Evolutionary conservation across 2,888 invertebrate species (phyloP).

Genomic region (Quadriops clusia): DNA sequence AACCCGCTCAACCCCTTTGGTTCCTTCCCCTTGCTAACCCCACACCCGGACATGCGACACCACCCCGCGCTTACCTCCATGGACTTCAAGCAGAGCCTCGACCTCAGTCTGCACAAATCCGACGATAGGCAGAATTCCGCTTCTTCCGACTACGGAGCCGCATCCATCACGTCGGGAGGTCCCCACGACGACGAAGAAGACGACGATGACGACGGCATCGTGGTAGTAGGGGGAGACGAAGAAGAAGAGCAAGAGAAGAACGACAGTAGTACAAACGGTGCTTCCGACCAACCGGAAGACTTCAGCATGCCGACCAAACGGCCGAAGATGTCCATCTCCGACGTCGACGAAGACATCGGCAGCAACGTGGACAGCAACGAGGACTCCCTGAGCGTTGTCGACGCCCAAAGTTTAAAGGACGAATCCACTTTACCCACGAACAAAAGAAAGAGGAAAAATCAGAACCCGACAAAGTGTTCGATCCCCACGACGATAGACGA

Average conservation of each 20-base stretch:
- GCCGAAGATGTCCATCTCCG: slow-evolving; percentile 43
- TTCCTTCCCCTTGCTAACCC: slow-evolving; percentile 65
- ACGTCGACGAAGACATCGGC: slow-evolving; percentile 42
- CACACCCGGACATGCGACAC: slow-evolving; percentile 53
- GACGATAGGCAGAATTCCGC: slow-evolving; percentile 33
- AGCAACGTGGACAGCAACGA: slow-evolving; percentile 56
- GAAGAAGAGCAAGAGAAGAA: slow-evolving; percentile 35
- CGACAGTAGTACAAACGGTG: slow-evolving; percentile 33
- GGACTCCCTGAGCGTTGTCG: slow-evolving; percentile 44
- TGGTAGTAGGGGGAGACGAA: slow-evolving; percentile 66
- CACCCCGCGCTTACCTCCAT: slow-evolving; percentile 44
- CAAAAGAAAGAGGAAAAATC: slow-evolving; percentile 76
- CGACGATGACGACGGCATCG: slow-evolving; percentile 65
- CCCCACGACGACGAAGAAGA: slow-evolving; percentile 37
- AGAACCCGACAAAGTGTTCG: slow-evolving; percentile 77
- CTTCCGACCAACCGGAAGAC: slow-evolving; percentile 52
- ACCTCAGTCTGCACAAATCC: slow-evolving; percentile 42
- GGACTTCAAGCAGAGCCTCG: slow-evolving; percentile 54
- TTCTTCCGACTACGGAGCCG: slow-evolving; percentile 20
- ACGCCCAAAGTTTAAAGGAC: slow-evolving; percentile 44
- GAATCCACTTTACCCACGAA: slow-evolving; percentile 48
- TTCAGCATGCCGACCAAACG: slow-evolving; percentile 56
- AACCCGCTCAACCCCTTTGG: slow-evolving; percentile 66
- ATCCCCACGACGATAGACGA: slow-evolving; percentile 43
- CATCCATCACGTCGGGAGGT: slow-evolving; percentile 24